Conservation (phyloP, 2,113 vertebrate species). For the Malurus melanocephalus region DNA sequence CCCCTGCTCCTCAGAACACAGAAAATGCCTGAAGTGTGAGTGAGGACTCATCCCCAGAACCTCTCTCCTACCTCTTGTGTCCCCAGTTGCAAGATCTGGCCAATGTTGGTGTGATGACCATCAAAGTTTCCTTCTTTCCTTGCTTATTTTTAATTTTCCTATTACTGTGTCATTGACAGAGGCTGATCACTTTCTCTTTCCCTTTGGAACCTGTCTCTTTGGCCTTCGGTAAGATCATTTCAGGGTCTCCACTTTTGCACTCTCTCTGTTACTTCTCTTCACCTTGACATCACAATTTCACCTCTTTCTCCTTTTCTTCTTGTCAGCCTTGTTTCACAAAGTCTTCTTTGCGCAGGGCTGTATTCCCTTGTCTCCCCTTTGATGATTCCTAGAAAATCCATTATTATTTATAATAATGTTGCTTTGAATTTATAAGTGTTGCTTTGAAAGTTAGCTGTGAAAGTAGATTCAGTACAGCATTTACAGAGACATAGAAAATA, state of each 20-base stretch:
- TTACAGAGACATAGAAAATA: neutral
- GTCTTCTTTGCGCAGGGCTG: neutral
- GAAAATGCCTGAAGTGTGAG: neutral
- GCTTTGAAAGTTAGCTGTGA: slow-evolving; percentile 1
- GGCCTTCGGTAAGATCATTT: neutral
- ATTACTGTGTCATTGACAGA: neutral
- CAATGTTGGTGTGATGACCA: neutral
- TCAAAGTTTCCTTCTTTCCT: neutral
- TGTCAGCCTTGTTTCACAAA: neutral
- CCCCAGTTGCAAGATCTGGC: neutral
- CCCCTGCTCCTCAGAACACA: neutral
- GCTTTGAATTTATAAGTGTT: too few species aligned
- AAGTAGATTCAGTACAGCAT: neutral
- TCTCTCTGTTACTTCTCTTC: neutral
- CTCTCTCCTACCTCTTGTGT: neutral
- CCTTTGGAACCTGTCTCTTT: neutral
- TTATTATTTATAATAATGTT: slow-evolving; percentile 25
- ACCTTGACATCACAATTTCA: neutral
- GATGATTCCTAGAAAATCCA: slow-evolving; percentile 2
- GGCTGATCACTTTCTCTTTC: neutral
- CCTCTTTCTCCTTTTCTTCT: neutral
- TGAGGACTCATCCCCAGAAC: neutral
- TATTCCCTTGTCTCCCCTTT: neutral
- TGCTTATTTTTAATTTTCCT: neutral
- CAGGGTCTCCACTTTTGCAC: neutral